phyloP scores from a whole-genome alignment of 2,888 invertebrate species.

The Helobdella robusta region DNA sequence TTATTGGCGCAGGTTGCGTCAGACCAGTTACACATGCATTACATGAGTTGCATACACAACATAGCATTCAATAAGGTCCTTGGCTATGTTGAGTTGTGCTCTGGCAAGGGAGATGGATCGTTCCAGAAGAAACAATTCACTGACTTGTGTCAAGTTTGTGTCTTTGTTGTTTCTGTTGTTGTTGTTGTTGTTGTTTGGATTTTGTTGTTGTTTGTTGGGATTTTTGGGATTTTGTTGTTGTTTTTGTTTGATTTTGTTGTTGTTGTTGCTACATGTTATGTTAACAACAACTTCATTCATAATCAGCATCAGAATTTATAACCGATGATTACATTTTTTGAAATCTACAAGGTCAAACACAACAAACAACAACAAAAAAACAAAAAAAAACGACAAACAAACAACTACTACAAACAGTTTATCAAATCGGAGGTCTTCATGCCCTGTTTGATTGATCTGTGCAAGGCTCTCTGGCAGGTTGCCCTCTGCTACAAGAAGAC shows the following conservation, averaged over 20 bases:
- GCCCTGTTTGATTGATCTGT: conserved; percentile 71
- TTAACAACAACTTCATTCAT: too few species aligned
- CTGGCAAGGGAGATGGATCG: conserved; percentile 39
- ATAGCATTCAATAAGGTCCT: conserved; percentile 50
- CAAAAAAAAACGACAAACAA: too few species aligned
- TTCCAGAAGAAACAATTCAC: conserved; percentile 65
- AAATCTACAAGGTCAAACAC: too few species aligned
- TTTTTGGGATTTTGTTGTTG: too few species aligned
- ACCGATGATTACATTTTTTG: too few species aligned
- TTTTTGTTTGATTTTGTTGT: too few species aligned
- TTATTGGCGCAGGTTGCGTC: conserved; percentile 65
- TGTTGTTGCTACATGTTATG: too few species aligned
- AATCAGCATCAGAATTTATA: neutral
- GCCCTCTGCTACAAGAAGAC: conserved; percentile 69
- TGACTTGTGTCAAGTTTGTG: conserved; percentile 59
- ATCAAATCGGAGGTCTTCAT: conserved; percentile 58
- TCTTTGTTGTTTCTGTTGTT: neutral
- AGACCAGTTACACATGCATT: conserved; percentile 90
- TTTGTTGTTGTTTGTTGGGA: too few species aligned
- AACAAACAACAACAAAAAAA: too few species aligned
- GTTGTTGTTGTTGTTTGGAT: too few species aligned
- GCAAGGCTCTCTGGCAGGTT: conserved; percentile 73
- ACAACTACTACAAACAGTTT: conserved; percentile 39
- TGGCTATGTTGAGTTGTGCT: conserved; percentile 47
- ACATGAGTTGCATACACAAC: conserved; percentile 73